Conservation (phyloP, 2,797 vertebrate species). For the Lycodopsis pacificus region DNA sequence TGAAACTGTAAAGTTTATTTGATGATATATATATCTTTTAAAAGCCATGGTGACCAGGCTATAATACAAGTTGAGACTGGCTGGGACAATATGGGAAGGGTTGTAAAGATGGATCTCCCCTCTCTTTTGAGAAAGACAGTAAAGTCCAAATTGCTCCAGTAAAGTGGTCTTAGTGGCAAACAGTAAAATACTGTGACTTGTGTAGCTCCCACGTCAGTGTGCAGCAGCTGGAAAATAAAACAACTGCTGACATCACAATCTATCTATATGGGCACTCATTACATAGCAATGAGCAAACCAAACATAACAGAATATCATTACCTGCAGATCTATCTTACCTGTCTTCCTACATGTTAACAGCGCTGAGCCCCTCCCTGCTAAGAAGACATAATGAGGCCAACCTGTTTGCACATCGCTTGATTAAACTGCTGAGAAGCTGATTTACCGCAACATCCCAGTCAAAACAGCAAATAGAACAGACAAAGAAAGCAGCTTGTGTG, state of each 20-base stretch:
- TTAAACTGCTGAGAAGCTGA: no score
- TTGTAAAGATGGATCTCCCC: background rate
- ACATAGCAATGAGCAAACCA: background rate
- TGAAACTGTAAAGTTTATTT: background rate
- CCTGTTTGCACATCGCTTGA: no score
- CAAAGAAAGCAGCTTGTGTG: no score
- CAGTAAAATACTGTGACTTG: slow-evolving; percentile 3
- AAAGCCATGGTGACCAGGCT: background rate
- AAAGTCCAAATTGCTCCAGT: slow-evolving; percentile 10
- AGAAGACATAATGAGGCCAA: no score
- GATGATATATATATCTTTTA: background rate
- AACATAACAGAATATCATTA: no score
- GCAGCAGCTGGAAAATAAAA: slow-evolving; percentile 12
- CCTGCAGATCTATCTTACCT: no score
- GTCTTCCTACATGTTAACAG: no score
- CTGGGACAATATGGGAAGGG: background rate
- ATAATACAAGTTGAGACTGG: background rate
- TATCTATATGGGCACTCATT: background rate
- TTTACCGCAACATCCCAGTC: no score
- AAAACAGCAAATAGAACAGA: no score
- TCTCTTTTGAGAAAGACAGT: background rate
- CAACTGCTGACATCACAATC: background rate
- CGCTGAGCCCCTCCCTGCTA: no score
- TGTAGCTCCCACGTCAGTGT: background rate
- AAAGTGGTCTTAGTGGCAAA: slow-evolving; percentile 2